These are phyloP conservation scores for Chymomyza fuscimana DNA, from an alignment of 2,888 invertebrate species.

Conservation along the genomic window DNA sequence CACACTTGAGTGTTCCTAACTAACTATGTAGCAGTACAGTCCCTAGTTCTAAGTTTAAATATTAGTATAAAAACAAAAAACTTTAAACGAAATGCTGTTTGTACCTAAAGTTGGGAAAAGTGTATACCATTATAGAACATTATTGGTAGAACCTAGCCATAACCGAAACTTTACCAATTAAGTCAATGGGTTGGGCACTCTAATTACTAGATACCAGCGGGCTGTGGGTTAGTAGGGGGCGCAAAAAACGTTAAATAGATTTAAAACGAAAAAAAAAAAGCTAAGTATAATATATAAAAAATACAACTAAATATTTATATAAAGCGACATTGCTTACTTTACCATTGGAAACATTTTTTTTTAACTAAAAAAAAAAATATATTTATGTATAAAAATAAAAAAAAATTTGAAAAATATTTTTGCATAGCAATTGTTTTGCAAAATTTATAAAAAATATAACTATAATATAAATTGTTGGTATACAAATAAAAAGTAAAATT, in stretches of 20 bases:
- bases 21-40: slow-evolving; percentile 21
- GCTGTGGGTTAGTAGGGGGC: slow-evolving; percentile 36
- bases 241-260: slow-evolving; percentile 18
- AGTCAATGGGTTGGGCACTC: slow-evolving; percentile 10
- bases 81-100: background rate
- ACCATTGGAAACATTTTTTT: slow-evolving; percentile 1
- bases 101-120: background rate
- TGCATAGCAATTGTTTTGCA: slow-evolving; percentile 25
- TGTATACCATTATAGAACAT: slow-evolving; percentile 7
- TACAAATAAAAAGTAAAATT: slow-evolving; percentile 23
- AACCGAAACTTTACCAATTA: slow-evolving; percentile 9
- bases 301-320: slow-evolving; percentile 11
- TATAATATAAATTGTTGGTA: slow-evolving; percentile 36
- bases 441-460: slow-evolving; percentile 3
- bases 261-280: slow-evolving; percentile 6
- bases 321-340: background rate
- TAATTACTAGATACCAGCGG: slow-evolving; percentile 30
- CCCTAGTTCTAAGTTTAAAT: slow-evolving; percentile 21
- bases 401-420: slow-evolving; percentile 33
- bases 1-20: slow-evolving; percentile 59
- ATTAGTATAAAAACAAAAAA: background rate
- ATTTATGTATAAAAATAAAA: background rate
- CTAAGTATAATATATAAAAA: slow-evolving; percentile 12
- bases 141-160: slow-evolving; percentile 7
- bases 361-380: background rate